phyloP scores from a whole-genome alignment of 53 echinoderm and acorn worm genomes.

The Paelopatides confundens region DNA sequence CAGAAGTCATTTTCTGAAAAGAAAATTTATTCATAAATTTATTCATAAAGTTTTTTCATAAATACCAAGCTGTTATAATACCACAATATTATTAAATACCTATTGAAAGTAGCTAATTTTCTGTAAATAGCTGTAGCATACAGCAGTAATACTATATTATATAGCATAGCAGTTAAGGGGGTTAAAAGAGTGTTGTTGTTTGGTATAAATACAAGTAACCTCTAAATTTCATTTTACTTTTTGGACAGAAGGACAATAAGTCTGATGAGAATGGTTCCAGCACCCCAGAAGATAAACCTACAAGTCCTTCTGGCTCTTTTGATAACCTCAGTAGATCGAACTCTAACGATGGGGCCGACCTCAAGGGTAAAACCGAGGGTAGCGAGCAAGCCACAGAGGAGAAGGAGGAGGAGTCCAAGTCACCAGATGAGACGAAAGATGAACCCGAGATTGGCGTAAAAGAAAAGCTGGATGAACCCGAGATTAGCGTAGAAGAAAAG shows the following conservation, averaged over 20 bases:
- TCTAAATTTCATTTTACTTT: neutral
- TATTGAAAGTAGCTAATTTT: too few relatives aligned
- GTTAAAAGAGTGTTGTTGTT: too few relatives aligned
- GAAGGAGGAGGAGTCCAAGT: slow-evolving; percentile 18
- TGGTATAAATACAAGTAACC: too few relatives aligned
- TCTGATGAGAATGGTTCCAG: neutral
- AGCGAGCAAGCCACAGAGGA: neutral
- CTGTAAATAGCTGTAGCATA: too few relatives aligned
- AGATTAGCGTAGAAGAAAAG: slow-evolving; percentile 5
- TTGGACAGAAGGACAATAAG: slow-evolving; percentile 8
- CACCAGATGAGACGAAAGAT: slow-evolving; percentile 14
- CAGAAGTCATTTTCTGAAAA: too few relatives aligned
- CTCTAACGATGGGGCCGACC: neutral
- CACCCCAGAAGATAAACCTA: neutral
- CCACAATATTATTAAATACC: too few relatives aligned
- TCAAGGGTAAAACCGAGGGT: neutral
- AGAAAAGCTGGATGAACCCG: neutral
- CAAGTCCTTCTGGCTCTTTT: neutral
- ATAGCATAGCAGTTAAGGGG: too few relatives aligned
- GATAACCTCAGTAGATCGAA: neutral
- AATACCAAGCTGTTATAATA: too few relatives aligned
- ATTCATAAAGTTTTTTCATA: too few relatives aligned
- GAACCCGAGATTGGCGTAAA: slow-evolving; percentile 14
- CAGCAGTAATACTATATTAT: too few relatives aligned
- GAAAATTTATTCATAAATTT: too few relatives aligned